phyloP scores from a whole-genome alignment of 1,140 invertebrate genomes.

The Leucophenga varia region DNA sequence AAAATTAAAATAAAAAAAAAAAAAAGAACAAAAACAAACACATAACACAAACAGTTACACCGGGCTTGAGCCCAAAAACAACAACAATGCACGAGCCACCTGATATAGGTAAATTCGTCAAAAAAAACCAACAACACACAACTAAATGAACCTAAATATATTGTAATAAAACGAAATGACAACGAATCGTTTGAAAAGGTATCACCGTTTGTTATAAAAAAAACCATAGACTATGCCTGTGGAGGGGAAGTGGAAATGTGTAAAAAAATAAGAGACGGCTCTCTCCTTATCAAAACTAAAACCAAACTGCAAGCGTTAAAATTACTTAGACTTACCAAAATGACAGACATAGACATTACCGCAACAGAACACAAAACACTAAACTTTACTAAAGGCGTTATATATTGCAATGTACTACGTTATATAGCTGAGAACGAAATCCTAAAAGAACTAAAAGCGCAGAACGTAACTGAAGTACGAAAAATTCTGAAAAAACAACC shows the following conservation, averaged over 20 bases:
- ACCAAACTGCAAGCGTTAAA: background rate
- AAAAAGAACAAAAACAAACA: too few species aligned
- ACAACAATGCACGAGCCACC: too few species aligned
- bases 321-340: constrained; percentile 6
- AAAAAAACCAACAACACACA: too few species aligned
- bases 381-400: constrained; percentile 8
- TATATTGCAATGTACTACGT: constrained; percentile 7
- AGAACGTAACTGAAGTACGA: constrained; percentile 5
- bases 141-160: constrained; percentile 5
- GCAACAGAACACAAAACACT: constrained; percentile 7
- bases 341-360: constrained; percentile 2
- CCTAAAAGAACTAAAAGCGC: background rate
- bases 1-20: too few species aligned
- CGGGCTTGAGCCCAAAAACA: too few species aligned
- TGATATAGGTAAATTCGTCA: too few species aligned
- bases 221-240: constrained; percentile 9
- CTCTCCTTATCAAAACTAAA: constrained; percentile 7
- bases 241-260: constrained; percentile 12
- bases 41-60: too few species aligned
- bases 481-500: constrained; percentile 5
- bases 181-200: constrained; percentile 7
- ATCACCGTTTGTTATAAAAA: constrained; percentile 2
- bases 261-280: constrained; percentile 9
- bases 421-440: background rate
- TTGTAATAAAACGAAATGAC: constrained; percentile 3